Base-by-base conservation (phyloP, 2,113 vertebrate species). In the Pseudopipra pipra region DNA sequence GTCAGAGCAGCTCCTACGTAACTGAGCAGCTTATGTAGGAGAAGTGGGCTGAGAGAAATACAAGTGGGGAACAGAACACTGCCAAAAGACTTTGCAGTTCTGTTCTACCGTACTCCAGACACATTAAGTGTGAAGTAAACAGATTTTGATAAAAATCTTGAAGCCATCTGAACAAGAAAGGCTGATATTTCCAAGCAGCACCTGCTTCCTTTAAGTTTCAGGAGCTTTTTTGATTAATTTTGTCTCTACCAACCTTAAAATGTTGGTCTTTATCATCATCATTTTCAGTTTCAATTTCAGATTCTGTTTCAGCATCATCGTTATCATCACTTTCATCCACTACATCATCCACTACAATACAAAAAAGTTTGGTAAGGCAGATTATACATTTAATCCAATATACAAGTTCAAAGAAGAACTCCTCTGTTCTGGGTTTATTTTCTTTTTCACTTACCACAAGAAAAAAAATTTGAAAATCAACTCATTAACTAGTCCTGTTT, bases 311-410 rank as follows among this genome's bases (percentile, higher is more conserved):
- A 10, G 87, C 95, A 81, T 99, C 99, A 83, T 99, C 99, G 0
- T 99, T 99, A 97, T 99, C 99, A 87, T 99, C 99, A 76, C 99
- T 99, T 94, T 99, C 99, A 97, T 99, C 99, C 83, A 99, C 98
- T 75, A 99, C 99, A 85, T 99, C 99, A 97, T 99, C 99, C 98
- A 99, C 99, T 99, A 96, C 39, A 83, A 97, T 19, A 97, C 21
- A 97, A 96, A 98, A 87, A 95, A 25, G 51, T 70, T 97, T 94
- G 91, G 62, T 96, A 97, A 96, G 44, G 77, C 65, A 97, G 39
- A 96, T 76, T 55, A 88, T 78, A 93, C 44, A 87, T 66, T 96
- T 95, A 96, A 92, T 84, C 78, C 15, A 95, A 89, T 21, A 95
- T 2, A 75, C 21, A 95, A 19, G 52, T 43, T 88, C 11, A 54